Conservation (phyloP, 2,888 invertebrate species). For the Eubasilissa splendida region DNA sequence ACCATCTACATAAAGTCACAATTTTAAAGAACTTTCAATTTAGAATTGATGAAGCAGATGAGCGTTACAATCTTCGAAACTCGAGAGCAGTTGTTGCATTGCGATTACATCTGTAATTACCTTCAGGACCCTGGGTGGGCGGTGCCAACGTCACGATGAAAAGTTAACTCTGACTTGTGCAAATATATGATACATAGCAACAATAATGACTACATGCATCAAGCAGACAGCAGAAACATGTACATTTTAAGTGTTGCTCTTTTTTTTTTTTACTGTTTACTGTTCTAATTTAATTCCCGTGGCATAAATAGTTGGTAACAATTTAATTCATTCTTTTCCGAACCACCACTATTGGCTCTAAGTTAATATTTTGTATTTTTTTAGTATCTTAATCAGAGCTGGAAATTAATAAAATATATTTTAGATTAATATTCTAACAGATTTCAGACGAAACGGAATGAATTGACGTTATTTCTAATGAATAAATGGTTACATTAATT, state of each 20-base stretch:
- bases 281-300: conserved; percentile 7
- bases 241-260: conserved; percentile 1
- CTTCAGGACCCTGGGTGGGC: conserved; percentile 52
- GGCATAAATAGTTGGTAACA: too few species aligned
- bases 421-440: too few species aligned
- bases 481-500: too few species aligned
- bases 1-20: too few species aligned
- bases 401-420: too few species aligned
- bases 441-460: too few species aligned
- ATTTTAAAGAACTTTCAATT: conserved; percentile 21
- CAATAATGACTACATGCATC: conserved; percentile 42
- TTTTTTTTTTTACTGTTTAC: conserved; percentile 7
- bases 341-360: too few species aligned
- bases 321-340: too few species aligned
- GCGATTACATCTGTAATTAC: conserved; percentile 59
- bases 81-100: conserved; percentile 15
- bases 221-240: conserved; percentile 31
- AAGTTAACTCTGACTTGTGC: conserved; percentile 52
- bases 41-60: conserved; percentile 25
- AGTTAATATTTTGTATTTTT: too few species aligned
- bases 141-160: conserved; percentile 53
- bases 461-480: too few species aligned
- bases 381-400: too few species aligned
- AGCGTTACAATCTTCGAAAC: not conserved
- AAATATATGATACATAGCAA: conserved; percentile 48